Evolutionary conservation across 2,113 vertebrate species (phyloP), one percentile per base, ranked within the genome.

Genomic region (Alethe diademata): DNA sequence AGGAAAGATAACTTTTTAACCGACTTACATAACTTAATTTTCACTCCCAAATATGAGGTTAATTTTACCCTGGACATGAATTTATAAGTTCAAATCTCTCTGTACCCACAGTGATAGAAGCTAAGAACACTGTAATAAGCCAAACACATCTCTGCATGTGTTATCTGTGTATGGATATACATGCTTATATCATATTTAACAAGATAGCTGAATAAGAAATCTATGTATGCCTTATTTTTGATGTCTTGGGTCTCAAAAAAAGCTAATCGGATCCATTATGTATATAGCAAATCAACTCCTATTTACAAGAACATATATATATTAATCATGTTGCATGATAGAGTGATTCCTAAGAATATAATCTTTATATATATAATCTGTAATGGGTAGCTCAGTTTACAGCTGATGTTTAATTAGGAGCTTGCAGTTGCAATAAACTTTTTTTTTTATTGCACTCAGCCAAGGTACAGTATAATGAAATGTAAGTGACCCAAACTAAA

Each of bases 381-480:
- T 94, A 94, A 95, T 93, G 90, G 91, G 86, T 93, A 97, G 76
- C 88, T 96, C 92, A 92, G 94, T 97, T 95, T 97, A 92, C 95
- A 93, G 86, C 86, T 96, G 94, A 93, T 96, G 91, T 97, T 97
- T 97, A 97, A 97, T 96, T 96, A 97, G 92, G 76, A 97, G 79
- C 83, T 96, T 94, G 86, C 92, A 93, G 91, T 96, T 95, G 94
- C 82, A 94, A 95, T 96, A 96, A 96, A 96, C 93, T 94, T 93
- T 94, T 95, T 93, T 94, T 95, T 96, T 91, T 85, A 95, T 72
- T 95, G 50, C 60, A 71, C 78, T 97, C 95, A 91, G 67, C 72
- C 78, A 97, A 95, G 96, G 58, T 93, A 95, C 48, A 95, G 28
- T 71, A 84, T 82, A 96, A 97, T 92, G 90, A 97, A 92, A 91